Base-by-base conservation (phyloP, 37 sponge, comb jelly and placozoan species). In the Haliclona indistincta region DNA sequence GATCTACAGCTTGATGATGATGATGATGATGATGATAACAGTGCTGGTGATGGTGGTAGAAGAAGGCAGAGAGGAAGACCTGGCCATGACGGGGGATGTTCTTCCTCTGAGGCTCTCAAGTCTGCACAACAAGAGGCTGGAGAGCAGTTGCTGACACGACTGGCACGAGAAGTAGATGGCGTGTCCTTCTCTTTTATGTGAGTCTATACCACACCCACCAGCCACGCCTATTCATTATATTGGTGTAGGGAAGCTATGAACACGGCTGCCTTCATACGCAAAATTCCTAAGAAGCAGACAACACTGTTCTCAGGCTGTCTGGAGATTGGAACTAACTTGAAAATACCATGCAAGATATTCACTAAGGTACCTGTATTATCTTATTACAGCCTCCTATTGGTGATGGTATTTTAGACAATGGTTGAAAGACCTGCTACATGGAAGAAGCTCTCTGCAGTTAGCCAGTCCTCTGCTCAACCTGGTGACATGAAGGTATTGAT, bases 361-460 rank as follows among this genome's bases (percentile, higher is more conserved):
- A 90, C 91, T 44, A 85, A 85, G 66, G 91, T 76, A 38, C 20
- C 1, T 64, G 22, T 55, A 29, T 26, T 36, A 23, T 68, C 30
- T 35, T 34, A 4, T 35, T 25, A 43, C 47, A 26, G 4, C 2
- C 11, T 37, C 20, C 6, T 10, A 3, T 80, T 61, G 23, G 56
- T 33, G 4, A 45, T 13, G 19, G 34, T 0, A 23, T 7, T 62
- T 11, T 64, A 88, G 85, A 67, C 63, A 64, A 93, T 88, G 88
- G 30, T 26, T 6, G 87, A 89, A 35, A 82, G 78, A 54, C 84
- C 95, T 17, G 64, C 83, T 25, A 69, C 91, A 2, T 96, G 94
- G 89, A 93, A 96, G 91, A 93, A 93, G 67, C 68, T 96, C 25
- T 93, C 94, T 29, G 97, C 97, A 2, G 47, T 96, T 17, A 91